A percentile compares a stretch with the other conserved stretches of the same genome.
Evolutionary conservation across 1,140 invertebrate genomes (phyloP).

Genomic region (Lepidurus packardi): DNA sequence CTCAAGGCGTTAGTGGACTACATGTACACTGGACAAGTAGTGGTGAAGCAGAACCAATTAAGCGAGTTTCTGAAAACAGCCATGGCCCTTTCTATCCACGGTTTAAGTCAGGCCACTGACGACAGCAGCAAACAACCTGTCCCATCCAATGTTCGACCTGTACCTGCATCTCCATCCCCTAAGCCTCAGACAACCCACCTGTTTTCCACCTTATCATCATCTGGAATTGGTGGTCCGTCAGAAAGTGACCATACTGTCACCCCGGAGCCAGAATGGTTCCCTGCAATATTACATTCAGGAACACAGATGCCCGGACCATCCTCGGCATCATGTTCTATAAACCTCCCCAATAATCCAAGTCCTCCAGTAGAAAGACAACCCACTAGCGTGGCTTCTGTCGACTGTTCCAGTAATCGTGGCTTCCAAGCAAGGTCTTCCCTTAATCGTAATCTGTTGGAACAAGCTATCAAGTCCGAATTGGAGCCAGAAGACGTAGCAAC

Average conservation of each 20-base stretch:
- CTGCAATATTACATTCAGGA: not conserved
- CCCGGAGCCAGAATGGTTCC: not conserved
- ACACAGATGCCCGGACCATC: not conserved
- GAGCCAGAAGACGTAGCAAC: not conserved
- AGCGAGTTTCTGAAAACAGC: slow-evolving; percentile 72
- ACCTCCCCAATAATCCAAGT: not conserved
- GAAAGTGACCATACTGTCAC: not conserved
- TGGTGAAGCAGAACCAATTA: slow-evolving; percentile 73
- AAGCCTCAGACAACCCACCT: not conserved
- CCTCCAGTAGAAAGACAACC: not conserved
- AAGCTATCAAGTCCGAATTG: slow-evolving; percentile 8
- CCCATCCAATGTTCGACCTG: not conserved
- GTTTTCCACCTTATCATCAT: not conserved
- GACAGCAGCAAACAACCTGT: not conserved
- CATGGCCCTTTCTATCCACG: slow-evolving; percentile 73
- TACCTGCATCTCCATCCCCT: not conserved
- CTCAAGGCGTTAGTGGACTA: slow-evolving; percentile 54
- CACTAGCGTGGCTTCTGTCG: not conserved
- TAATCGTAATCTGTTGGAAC: not conserved
- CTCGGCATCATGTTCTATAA: not conserved
- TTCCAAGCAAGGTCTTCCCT: not conserved
- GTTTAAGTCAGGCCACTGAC: slow-evolving; percentile 44
- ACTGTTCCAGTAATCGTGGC: not conserved
- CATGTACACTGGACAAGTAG: slow-evolving; percentile 58
- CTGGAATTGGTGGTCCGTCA: not conserved